Evolutionary conservation across 1,140 invertebrate genomes (phyloP).

Genomic region (Drosophila leontia): DNA sequence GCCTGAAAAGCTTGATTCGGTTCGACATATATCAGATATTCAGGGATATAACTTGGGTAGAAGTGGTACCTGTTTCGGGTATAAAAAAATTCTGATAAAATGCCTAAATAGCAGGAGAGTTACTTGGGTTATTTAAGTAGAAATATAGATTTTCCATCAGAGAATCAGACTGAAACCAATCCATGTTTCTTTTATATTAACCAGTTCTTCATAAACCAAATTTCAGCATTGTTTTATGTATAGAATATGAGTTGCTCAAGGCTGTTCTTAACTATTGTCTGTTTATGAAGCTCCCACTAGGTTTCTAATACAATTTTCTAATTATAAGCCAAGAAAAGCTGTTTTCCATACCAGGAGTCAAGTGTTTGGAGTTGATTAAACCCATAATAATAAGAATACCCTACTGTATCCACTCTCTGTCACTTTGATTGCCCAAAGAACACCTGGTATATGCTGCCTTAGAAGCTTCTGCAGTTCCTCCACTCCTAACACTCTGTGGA

Average conservation of each 20-base stretch:
- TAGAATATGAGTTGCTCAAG: too few species aligned
- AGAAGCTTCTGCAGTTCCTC: constrained; percentile 8
- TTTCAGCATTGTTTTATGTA: too few species aligned
- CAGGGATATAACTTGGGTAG: background rate
- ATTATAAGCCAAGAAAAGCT: background rate
- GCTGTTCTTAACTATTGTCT: background rate
- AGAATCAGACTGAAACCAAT: background rate
- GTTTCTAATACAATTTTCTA: background rate
- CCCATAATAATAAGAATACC: constrained; percentile 8
- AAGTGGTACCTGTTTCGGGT: background rate
- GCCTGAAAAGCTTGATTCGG: background rate
- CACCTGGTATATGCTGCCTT: constrained; percentile 32
- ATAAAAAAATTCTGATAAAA: constrained; percentile 6
- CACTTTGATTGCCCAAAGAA: constrained; percentile 42
- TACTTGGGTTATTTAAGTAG: background rate
- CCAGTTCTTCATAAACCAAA: too few species aligned
- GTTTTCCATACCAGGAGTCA: constrained; percentile 11
- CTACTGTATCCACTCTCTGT: background rate
- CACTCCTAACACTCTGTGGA: constrained; percentile 2
- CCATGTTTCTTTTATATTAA: too few species aligned
- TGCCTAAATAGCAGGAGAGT: background rate
- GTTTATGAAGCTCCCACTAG: too few species aligned
- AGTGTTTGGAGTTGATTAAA: constrained; percentile 35
- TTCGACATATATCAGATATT: background rate
- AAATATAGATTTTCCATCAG: background rate